Conservation (phyloP, 2,888 invertebrate species). For the Agonum fuliginosum region DNA sequence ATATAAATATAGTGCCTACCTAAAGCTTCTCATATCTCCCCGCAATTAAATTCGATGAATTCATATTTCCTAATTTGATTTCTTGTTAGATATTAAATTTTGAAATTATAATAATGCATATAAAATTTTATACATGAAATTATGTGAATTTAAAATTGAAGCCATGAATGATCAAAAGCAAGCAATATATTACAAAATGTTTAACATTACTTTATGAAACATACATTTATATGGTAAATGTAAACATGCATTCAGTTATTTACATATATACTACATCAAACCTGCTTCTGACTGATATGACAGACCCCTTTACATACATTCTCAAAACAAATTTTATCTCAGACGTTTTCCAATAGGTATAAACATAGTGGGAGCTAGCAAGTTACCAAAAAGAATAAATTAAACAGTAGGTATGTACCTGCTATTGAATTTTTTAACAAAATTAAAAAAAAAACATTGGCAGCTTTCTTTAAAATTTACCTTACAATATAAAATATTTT, state of each 20-base stretch:
- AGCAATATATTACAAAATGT: slow-evolving; percentile 24
- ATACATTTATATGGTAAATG: slow-evolving; percentile 33
- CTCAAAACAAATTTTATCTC: slow-evolving; percentile 24
- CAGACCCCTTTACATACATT: slow-evolving; percentile 35
- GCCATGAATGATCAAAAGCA: slow-evolving; percentile 33
- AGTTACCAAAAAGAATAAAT: neutral
- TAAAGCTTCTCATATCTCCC: too few species aligned
- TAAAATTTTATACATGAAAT: neutral
- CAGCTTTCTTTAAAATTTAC: too few species aligned
- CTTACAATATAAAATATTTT: too few species aligned
- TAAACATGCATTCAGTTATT: slow-evolving; percentile 28
- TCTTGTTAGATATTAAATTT: too few species aligned
- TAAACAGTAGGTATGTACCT: too few species aligned
- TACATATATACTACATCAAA: slow-evolving; percentile 22
- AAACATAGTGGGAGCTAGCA: neutral
- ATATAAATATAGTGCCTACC: too few species aligned
- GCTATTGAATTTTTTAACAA: too few species aligned
- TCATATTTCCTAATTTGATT: too few species aligned
- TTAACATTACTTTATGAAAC: slow-evolving; percentile 20
- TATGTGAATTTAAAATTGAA: slow-evolving; percentile 9
- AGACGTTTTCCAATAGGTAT: neutral
- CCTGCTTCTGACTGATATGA: neutral
- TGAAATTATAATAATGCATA: neutral
- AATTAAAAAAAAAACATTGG: too few species aligned
- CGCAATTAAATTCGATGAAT: too few species aligned